Evolutionary conservation across 23 tunicate species (phyloP).

Genomic region (Trididemnum clinides): DNA sequence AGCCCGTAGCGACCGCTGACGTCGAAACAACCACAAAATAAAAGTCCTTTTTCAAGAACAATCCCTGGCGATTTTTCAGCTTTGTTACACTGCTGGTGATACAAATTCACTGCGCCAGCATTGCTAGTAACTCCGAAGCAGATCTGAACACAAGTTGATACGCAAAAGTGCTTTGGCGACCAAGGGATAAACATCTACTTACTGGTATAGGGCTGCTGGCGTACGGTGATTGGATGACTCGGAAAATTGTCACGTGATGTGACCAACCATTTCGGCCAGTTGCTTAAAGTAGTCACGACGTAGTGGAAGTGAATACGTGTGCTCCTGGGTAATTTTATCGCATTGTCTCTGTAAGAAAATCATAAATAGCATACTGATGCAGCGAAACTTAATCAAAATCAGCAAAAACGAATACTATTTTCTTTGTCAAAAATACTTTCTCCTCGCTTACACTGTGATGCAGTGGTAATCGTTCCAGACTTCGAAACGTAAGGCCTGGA

Average conservation of each 20-base stretch:
- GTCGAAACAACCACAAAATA: too few species aligned
- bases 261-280: constrained; percentile 73
- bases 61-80: too few species aligned
- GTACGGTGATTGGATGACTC: constrained; percentile 46
- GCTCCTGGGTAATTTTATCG: constrained; percentile 55
- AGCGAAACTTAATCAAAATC: too few species aligned
- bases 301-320: constrained; percentile 75
- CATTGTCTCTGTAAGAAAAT: constrained; percentile 67
- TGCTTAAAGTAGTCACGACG: constrained; percentile 69
- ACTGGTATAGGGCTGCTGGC: constrained; percentile 12
- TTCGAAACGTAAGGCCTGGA: too few species aligned
- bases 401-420: too few species aligned
- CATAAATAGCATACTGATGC: too few species aligned
- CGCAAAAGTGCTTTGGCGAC: not conserved
- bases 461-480: too few species aligned
- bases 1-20: too few species aligned
- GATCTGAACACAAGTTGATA: not conserved
- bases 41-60: too few species aligned
- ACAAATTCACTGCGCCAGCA: not conserved
- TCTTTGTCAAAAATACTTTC: not conserved
- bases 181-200: not conserved
- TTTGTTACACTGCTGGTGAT: too few species aligned
- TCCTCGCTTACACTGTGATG: not conserved
- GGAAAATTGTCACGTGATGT: constrained; percentile 75
- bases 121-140: too few species aligned